Base-by-base conservation (phyloP, 1,140 invertebrate species). In the Oedothorax gibbosus region DNA sequence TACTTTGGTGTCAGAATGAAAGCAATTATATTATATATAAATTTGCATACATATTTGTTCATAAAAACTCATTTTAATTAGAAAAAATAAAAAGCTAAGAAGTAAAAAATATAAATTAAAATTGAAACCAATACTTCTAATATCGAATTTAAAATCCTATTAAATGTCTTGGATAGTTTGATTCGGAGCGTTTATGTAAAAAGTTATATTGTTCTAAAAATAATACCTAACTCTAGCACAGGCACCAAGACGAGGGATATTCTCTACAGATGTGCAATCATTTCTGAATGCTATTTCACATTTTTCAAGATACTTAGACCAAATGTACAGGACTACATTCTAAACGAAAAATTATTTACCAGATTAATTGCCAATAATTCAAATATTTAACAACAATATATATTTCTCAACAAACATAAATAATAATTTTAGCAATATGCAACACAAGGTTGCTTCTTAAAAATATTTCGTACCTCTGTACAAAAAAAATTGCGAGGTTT, bases 221-320 rank as follows among this genome's bases (percentile, higher is more conserved):
- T 69, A 12, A 50, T 65, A 64, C 75, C 75, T 62, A 11, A 12
- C 51, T 49, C 2, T 7, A 77, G 75, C 35, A 64, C 18, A 65
- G 7, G n/a, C 12, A 65, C 60, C 60, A 64, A 77, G 60, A 11
- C 75, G 60, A 49, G 75, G 75, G 20, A 51, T 20, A 0, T 12
- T 12, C 35, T 21, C 20, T 12, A 50, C 53, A n/a, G 56, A 15
- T 35, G 18, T 50, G 50, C 0, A n/a, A 50, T 62, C 56, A 15
- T 8, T 50, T 64, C 49, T 79, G 62, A 79, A 79, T 35, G 77
- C 77, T 18, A 56, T 35, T 68, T 79, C n/a, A 68, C 77, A 79
- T 35, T 79, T 79, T 68, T 79, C 62, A n/a, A 79, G 62, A 54
- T 68, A 79, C 5, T n/a, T n/a, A 12, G 18, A 35, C 77, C 77